Base-by-base conservation (phyloP, 2,113 vertebrate genomes). In the Cygnus atratus region DNA sequence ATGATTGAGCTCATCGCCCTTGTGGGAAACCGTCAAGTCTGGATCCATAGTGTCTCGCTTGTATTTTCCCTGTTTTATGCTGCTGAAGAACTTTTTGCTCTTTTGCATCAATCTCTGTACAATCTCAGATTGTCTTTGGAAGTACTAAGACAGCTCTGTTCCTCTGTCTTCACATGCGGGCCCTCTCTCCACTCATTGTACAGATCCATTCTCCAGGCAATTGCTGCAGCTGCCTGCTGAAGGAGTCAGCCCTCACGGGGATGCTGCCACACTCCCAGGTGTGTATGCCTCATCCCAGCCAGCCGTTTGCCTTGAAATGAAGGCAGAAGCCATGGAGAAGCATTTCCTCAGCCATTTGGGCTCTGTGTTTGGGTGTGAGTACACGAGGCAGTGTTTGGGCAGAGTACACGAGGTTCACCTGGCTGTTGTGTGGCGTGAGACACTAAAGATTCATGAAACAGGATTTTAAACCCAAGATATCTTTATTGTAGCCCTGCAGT, bases 11-110 rank as follows among this genome's bases (percentile, higher is more conserved):
- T 71, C 46, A 35, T 55, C 43, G 33, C 2, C 4, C 4, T 37
- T 82, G 35, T 76, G 81, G 48, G 87, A 93, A 95, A 89, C 77
- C 89, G 74, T 74, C 89, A 75, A 81, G 18, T 44, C 48, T 87
- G 62, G 15, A 68, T 59, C 57, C 35, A n/a, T 11, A 78, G 11
- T 37, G 43, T 10, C 28, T 81, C 68, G 13, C 26, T 78, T 90
- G 59, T 44, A 3, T 67, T 86, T 83, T 63, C n/a, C 24, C n/a
- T 50, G 19, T n/a, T 88, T 88, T 52, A 26, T 21, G 13, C n/a
- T 61, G 55, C 22, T 84, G 46, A 85, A 76, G 50, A 82, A 22
- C 7, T 74, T 43, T 24, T 48, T 46, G 13, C 17, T 87, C 11
- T 62, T 90, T 88, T 57, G 11, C 39, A 26, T 89, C 33, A 82